phyloP scores from a whole-genome alignment of 2,113 vertebrate species.

The Nansenia antarctica region DNA sequence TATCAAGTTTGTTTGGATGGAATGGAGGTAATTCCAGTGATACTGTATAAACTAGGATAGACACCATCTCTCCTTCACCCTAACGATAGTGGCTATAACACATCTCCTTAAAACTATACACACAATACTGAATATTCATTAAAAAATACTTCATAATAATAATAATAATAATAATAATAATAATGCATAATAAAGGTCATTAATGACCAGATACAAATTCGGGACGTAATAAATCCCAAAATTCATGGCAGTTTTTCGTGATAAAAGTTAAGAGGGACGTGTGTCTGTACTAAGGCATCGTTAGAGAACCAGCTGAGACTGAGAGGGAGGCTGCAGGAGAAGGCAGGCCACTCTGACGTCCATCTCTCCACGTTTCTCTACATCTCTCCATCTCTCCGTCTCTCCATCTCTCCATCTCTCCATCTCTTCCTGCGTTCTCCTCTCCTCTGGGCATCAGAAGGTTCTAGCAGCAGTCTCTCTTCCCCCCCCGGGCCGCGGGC shows the following conservation, averaged over 20 bases:
- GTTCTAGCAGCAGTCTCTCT: constrained; percentile 62
- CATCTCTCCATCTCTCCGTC: background rate
- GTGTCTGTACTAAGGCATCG: constrained; percentile 3
- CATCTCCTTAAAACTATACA: no score
- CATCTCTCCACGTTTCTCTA: background rate
- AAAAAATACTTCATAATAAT: constrained; percentile 34
- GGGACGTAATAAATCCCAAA: background rate
- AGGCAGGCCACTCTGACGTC: background rate
- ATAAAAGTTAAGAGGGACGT: background rate
- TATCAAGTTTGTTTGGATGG: no score
- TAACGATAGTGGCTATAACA: no score
- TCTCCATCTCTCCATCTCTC: background rate
- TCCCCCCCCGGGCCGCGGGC: constrained; percentile 14
- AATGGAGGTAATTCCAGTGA: no score
- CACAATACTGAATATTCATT: constrained; percentile 2
- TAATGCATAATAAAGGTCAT: constrained; percentile 1
- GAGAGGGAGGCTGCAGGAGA: background rate
- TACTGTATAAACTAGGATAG: no score
- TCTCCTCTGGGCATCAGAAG: background rate
- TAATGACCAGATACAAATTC: background rate
- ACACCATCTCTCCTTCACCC: no score
- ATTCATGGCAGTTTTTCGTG: constrained; percentile 12
- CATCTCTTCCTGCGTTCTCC: background rate
- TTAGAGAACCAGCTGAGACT: background rate
- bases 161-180: no score